Base-by-base conservation (phyloP, 2,888 invertebrate species). In the Lacanobia wlatinum region DNA sequence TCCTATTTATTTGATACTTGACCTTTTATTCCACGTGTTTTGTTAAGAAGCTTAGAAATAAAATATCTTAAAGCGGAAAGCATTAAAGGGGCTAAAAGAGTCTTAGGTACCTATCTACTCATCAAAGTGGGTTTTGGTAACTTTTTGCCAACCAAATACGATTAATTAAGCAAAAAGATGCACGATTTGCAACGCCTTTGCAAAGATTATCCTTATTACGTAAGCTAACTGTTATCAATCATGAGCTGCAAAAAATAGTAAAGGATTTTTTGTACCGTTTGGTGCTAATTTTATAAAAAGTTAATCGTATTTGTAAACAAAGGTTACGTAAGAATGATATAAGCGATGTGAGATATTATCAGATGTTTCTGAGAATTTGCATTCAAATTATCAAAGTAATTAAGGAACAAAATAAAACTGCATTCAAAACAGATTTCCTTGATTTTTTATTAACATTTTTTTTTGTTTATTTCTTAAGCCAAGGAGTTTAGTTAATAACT, bases 191-290 rank as follows among this genome's bases (percentile, higher is more conserved):
- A 40, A 43, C 55, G 73, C 18, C 50, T 58, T 21, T 28, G 23
- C 23, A 55, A 46, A n/a, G 38, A 70, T 65, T 75, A 70, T 75
- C 70, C 65, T 67, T 50, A 75, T 80, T 68, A 71, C 76, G 72
- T 76, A 61, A 53, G 14, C 18, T 40, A 34, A 60, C 56, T 5
- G 58, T 62, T 48, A 77, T 77, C 68, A 66, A 73, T 81, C 58
- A 66, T 60, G 43, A 23, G 16, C 34, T 34, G 18, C 34, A 60
- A 68, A 61, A 76, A 64, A 58, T 4, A 4, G 14, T n/a, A 3
- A 8, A 40, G 28, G 18, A 12, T 50, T 67, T 65, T 76, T 76
- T 65, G 58, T 52, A 4, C 7, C 0, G n/a, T 14, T 43, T 62
- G 21, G 59, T 58, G 34, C 12, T 16, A n/a, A 62, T 21, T 50